Conservation (phyloP, 2,888 invertebrate genomes). For the Idaea dimidiata region DNA sequence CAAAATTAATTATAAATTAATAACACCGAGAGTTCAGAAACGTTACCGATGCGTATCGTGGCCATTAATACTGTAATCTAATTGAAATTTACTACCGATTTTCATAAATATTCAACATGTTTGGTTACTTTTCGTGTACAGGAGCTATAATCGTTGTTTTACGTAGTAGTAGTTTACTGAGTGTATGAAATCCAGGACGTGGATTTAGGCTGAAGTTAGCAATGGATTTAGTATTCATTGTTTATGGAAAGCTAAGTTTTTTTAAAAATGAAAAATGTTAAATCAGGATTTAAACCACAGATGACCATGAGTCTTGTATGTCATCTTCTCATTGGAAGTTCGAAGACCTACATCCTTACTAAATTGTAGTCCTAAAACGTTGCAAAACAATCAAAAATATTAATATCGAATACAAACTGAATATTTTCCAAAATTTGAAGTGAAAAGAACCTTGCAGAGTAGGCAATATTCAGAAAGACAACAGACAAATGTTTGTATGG, state of each 20-base stretch:
- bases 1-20: slow-evolving; percentile 36
- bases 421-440: too few relatives aligned
- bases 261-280: too few relatives aligned
- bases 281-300: too few relatives aligned
- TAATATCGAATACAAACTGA: too few relatives aligned
- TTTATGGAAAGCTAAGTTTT: too few relatives aligned
- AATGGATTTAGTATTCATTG: too few relatives aligned
- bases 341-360: too few relatives aligned
- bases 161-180: slow-evolving; percentile 23
- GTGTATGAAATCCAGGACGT: not conserved
- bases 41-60: slow-evolving; percentile 19
- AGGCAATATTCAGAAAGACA: not conserved
- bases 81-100: slow-evolving; percentile 59
- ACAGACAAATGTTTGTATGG: not conserved
- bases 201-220: not conserved
- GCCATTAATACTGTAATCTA: slow-evolving; percentile 33
- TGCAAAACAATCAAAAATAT: too few relatives aligned
- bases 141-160: slow-evolving; percentile 29
- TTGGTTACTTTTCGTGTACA: slow-evolving; percentile 49
- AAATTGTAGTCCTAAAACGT: too few relatives aligned
- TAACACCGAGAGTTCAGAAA: slow-evolving; percentile 33
- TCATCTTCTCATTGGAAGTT: too few relatives aligned
- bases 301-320: too few relatives aligned
- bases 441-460: too few relatives aligned
- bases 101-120: slow-evolving; percentile 66